Evolutionary conservation across 2,888 invertebrate genomes (phyloP), one percentile per base, ranked within the genome.

Genomic region (Amblyteles armatorius): DNA sequence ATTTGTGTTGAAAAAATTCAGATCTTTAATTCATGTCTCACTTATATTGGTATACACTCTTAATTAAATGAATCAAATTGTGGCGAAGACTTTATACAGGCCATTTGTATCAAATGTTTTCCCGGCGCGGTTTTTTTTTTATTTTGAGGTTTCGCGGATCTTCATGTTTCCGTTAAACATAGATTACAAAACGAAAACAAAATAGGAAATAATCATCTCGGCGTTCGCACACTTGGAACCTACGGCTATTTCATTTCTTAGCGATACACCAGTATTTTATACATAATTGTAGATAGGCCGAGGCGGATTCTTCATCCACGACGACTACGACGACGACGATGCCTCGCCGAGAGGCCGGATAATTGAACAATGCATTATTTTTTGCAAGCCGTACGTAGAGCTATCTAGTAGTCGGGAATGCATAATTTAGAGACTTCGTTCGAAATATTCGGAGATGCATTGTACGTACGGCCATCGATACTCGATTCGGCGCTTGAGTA

Each of bases 31-130:
- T 89, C 86, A 85, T 86, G 69, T 71, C 74, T 83, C 63, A 81
- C 68, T 85, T 84, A 85, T 86, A 85, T 83, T 85, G 79, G 68
- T 87, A 60, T 33, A 86, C 82, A 87, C 79, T 80, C 69, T 82
- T 79, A 69, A 83, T 86, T 84, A 78, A 85, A 84, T 52, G 86
- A 87, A 89, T 90, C 84, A 88, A 88, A 88, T 88, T 86, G 76
- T 90, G 89, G 89, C 88, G 85, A 88, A 89, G 87, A 88, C 89
- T 90, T 90, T 89, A 88, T 90, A 90, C 89, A 90, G 86, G 81
- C 85, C 83, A 87, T 87, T 86, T 74, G 81, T 83, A 87, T 86
- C 80, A 80, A 84, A 82, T 77, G 69, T 84, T 73, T 60, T 48
- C 78, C 67, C 77, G 55, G 65, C 16, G 52, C 52, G 65, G 22